These are phyloP conservation scores for Eretmochelys imbricata DNA, from an alignment of 2,113 vertebrate genomes.

Conservation along the genomic window DNA sequence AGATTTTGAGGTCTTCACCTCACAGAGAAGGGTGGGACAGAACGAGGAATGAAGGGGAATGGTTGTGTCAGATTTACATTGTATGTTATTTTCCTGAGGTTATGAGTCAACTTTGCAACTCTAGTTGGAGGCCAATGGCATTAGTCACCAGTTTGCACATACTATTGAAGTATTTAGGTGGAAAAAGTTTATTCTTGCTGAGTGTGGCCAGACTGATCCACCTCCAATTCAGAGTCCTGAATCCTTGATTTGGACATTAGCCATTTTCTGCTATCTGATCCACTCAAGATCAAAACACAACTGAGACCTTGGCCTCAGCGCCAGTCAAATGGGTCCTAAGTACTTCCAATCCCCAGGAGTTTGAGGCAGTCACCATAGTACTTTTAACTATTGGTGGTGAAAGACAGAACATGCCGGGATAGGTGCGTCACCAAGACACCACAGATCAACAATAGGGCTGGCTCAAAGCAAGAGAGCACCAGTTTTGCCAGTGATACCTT, in stretches of 20 bases:
- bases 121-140: background rate
- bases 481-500: background rate
- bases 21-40: background rate
- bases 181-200: background rate
- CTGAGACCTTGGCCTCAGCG: background rate
- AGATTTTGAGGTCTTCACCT: background rate
- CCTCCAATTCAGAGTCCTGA: too few species aligned
- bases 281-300: background rate
- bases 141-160: background rate
- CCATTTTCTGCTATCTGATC: background rate
- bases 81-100: background rate
- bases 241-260: background rate
- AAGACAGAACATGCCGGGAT: background rate
- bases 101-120: background rate
- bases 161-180: background rate
- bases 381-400: background rate
- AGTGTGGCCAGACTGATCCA: background rate
- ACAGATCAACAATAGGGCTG: background rate
- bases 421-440: fast-evolving
- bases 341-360: background rate
- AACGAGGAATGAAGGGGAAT: background rate
- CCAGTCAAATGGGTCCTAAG: background rate
- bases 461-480: background rate
- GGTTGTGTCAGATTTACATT: background rate
- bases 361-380: background rate